A percentile compares a stretch with the other conserved stretches of the same genome.
These are phyloP conservation scores for Drosophila nigrodunni DNA, from an alignment of 1,140 invertebrate genomes.

Conservation along the genomic window DNA sequence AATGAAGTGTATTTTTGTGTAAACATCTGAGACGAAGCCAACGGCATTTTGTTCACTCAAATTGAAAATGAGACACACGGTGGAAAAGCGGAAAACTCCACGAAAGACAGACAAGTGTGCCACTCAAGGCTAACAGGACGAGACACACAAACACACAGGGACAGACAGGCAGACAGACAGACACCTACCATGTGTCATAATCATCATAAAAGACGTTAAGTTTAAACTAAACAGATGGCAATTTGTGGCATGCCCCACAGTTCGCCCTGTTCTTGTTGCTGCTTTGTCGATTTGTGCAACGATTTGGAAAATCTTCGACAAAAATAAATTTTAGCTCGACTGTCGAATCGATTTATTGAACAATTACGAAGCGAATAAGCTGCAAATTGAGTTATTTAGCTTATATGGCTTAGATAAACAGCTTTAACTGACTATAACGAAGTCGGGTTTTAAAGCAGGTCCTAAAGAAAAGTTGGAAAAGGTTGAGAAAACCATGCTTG, in stretches of 20 bases:
- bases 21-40: slow-evolving; percentile 62
- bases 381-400: slow-evolving; percentile 10
- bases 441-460: not conserved
- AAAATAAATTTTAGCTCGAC: slow-evolving; percentile 65
- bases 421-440: not conserved
- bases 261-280: not conserved
- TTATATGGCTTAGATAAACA: not conserved
- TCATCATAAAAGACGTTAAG: slow-evolving; percentile 75
- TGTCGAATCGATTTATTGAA: slow-evolving; percentile 65
- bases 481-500: too few species aligned
- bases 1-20: slow-evolving; percentile 78
- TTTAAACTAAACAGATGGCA: slow-evolving; percentile 76
- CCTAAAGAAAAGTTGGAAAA: too few species aligned
- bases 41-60: slow-evolving; percentile 46
- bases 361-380: slow-evolving; percentile 51
- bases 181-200: slow-evolving; percentile 69
- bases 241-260: slow-evolving; percentile 26
- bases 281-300: slow-evolving; percentile 68
- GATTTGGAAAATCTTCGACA: slow-evolving; percentile 77
- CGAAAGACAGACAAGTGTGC: slow-evolving; percentile 16
- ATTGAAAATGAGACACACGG: slow-evolving; percentile 63
- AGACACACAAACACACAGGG: slow-evolving; percentile 11
- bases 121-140: slow-evolving; percentile 7
- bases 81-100: not conserved
- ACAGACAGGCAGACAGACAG: slow-evolving; percentile 18